These are phyloP conservation scores for Archips xylosteana DNA, from an alignment of 2,888 invertebrate genomes.

Conservation along the genomic window DNA sequence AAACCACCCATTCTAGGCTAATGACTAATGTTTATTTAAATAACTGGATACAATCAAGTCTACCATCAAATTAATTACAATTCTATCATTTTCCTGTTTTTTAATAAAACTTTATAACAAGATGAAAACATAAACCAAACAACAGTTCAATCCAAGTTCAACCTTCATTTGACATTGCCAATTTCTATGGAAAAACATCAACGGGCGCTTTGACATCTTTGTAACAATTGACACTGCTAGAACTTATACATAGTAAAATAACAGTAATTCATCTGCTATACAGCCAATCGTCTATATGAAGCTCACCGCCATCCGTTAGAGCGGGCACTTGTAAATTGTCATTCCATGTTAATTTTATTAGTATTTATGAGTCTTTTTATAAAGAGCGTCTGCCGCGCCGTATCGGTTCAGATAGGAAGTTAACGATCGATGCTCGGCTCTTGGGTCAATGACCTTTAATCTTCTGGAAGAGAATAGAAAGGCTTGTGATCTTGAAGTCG, in stretches of 20 bases:
- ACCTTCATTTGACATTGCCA: neutral
- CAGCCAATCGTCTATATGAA: neutral
- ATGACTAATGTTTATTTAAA: slow-evolving; percentile 17
- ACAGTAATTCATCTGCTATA: neutral
- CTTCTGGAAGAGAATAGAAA: slow-evolving; percentile 7
- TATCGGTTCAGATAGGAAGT: slow-evolving; percentile 24
- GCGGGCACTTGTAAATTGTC: slow-evolving; percentile 62
- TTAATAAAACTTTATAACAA: neutral
- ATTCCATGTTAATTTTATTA: slow-evolving; percentile 74
- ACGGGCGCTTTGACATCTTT: neutral
- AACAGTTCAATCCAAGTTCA: neutral
- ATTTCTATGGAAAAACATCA: slow-evolving; percentile 1
- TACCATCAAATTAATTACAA: slow-evolving; percentile 14
- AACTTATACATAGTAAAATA: neutral
- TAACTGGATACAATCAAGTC: slow-evolving; percentile 8
- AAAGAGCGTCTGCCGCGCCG: slow-evolving; percentile 45
- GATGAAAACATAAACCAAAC: neutral
- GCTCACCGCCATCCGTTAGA: slow-evolving; percentile 26
- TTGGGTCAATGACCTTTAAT: slow-evolving; percentile 23
- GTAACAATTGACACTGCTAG: too few relatives aligned
- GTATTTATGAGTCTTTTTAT: slow-evolving; percentile 65
- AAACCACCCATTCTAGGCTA: slow-evolving; percentile 13
- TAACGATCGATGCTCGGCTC: slow-evolving; percentile 29
- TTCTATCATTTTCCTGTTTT: slow-evolving; percentile 12
- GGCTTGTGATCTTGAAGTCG: neutral